Conservation (phyloP, 2,797 vertebrate species). For the Acipenser ruthenus region DNA sequence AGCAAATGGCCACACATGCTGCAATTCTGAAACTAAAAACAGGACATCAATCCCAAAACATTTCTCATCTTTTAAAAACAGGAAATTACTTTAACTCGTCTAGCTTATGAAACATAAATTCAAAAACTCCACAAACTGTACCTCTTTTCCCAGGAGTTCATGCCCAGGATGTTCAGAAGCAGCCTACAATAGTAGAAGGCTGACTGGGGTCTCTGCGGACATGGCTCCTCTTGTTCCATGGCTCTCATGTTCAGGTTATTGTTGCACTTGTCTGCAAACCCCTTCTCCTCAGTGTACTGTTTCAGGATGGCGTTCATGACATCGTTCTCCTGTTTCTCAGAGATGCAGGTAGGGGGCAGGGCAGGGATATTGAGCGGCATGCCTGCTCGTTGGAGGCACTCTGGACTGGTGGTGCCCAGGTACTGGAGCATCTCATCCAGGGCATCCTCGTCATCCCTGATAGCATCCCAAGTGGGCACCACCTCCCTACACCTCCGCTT, state of each 20-base stretch:
- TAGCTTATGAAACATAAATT: neutral
- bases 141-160: slow-evolving; percentile 99
- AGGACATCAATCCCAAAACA: slow-evolving; percentile 30
- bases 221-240: slow-evolving; percentile 77
- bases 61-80: slow-evolving; percentile 31
- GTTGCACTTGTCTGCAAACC: slow-evolving; percentile 80
- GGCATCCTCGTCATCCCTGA: slow-evolving; percentile 82
- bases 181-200: slow-evolving; percentile 96
- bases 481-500: slow-evolving; percentile 81
- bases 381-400: slow-evolving; percentile 91
- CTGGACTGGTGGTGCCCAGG: slow-evolving; percentile 88
- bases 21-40: slow-evolving; percentile 3
- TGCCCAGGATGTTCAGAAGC: slow-evolving; percentile 91
- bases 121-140: slow-evolving; percentile 42
- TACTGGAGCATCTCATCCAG: slow-evolving; percentile 93
- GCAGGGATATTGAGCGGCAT: slow-evolving; percentile 89
- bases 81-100: neutral
- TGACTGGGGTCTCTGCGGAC: slow-evolving; percentile 80
- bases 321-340: slow-evolving; percentile 96
- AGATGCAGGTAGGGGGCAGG: slow-evolving; percentile 82
- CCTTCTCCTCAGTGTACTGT: slow-evolving; percentile 84
- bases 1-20: too few relatives aligned
- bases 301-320: slow-evolving; percentile 96
- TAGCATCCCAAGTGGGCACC: slow-evolving; percentile 84
- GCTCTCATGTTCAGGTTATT: slow-evolving; percentile 87